Evolutionary conservation across 1,140 invertebrate genomes (phyloP).

Genomic region (Anastrepha ludens): DNA sequence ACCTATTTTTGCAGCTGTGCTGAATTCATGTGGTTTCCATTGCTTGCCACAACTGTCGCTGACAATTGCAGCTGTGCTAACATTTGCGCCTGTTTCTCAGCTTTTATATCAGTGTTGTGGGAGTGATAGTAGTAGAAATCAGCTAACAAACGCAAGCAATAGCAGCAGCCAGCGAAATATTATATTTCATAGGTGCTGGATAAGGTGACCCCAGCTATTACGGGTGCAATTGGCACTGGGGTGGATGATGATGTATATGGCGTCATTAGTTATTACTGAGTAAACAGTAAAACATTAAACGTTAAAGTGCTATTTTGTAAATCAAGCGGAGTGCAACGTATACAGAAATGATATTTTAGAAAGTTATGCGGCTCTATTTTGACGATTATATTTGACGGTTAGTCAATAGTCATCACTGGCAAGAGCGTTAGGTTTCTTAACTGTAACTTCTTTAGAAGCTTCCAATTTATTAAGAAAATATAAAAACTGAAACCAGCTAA

Average conservation of each 20-base stretch:
- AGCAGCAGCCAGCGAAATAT: constrained; percentile 22
- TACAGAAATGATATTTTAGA: too few species aligned
- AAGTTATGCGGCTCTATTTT: too few species aligned
- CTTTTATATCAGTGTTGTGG: neutral
- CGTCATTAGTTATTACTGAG: neutral
- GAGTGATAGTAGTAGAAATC: neutral
- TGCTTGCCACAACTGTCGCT: neutral
- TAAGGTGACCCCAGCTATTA: neutral
- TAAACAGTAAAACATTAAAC: too few species aligned
- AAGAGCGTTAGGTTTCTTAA: too few species aligned
- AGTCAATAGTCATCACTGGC: too few species aligned
- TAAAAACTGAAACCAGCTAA: too few species aligned
- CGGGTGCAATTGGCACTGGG: neutral
- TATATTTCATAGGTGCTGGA: neutral
- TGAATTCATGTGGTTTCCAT: neutral
- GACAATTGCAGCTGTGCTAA: constrained; percentile 28
- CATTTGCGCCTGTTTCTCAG: neutral
- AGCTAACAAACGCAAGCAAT: neutral
- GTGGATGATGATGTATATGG: neutral
- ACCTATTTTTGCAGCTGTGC: neutral
- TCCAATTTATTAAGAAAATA: too few species aligned
- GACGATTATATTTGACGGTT: too few species aligned
- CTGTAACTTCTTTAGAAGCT: too few species aligned
- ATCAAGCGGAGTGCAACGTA: too few species aligned
- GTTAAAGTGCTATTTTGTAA: too few species aligned